Percentiles rank a stretch among this genome's conserved stretches.
Conservation (phyloP, 2,888 invertebrate species). For the Polyommatus iphigenia region DNA sequence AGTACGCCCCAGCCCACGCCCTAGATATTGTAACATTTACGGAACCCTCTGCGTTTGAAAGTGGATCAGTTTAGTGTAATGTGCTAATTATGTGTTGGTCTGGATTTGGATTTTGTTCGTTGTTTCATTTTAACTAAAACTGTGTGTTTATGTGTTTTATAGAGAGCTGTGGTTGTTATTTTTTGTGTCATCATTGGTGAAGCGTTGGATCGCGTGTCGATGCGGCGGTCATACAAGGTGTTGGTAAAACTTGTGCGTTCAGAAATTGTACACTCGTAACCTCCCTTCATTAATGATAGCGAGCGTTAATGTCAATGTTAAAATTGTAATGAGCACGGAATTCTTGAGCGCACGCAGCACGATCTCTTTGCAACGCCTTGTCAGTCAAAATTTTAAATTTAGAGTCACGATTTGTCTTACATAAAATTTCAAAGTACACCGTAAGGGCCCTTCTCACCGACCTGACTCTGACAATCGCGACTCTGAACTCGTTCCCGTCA, state of each 20-base stretch:
- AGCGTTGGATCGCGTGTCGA: slow-evolving; percentile 58
- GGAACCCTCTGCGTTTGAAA: slow-evolving; percentile 63
- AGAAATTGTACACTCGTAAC: slow-evolving; percentile 47
- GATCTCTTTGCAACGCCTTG: slow-evolving; percentile 34
- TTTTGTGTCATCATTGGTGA: slow-evolving; percentile 60
- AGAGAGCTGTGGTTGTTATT: slow-evolving; percentile 70
- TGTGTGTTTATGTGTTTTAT: slow-evolving; percentile 76
- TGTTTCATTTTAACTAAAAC: slow-evolving; percentile 77
- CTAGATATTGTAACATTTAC: slow-evolving; percentile 49
- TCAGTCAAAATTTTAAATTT: slow-evolving; percentile 31
- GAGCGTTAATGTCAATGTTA: slow-evolving; percentile 4
- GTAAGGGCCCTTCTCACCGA: background rate
- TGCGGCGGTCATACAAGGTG: slow-evolving; percentile 51
- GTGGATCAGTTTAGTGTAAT: slow-evolving; percentile 72
- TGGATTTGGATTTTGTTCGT: slow-evolving; percentile 79
- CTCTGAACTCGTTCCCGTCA: slow-evolving; percentile 42
- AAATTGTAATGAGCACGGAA: slow-evolving; percentile 16
- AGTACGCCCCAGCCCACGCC: slow-evolving; percentile 46
- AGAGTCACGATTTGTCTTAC: slow-evolving; percentile 33
- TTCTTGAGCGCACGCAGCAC: slow-evolving; percentile 32
- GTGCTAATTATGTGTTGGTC: slow-evolving; percentile 79
- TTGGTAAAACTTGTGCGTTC: slow-evolving; percentile 46
- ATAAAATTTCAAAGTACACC: background rate
- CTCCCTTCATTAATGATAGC: slow-evolving; percentile 25
- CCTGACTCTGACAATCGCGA: slow-evolving; percentile 32